phyloP scores from a whole-genome alignment of 2,888 invertebrate species.

The Teinopalpus imperialis region DNA sequence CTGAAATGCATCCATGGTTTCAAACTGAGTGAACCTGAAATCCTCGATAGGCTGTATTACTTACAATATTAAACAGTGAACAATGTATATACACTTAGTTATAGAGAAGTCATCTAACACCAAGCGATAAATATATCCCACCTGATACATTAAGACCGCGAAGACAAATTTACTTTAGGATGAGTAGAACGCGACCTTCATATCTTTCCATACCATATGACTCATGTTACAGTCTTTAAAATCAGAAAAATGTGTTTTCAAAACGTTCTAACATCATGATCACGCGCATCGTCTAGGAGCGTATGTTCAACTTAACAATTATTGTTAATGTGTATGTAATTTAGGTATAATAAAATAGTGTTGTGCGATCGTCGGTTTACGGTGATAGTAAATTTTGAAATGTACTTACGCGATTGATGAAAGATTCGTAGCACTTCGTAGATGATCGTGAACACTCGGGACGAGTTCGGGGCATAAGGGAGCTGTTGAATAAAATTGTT shows the following conservation, averaged over 20 bases:
- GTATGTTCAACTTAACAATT: constrained; percentile 11
- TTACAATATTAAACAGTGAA: not conserved
- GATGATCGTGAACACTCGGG: constrained; percentile 27
- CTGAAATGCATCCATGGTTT: constrained; percentile 19
- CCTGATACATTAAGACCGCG: constrained; percentile 59
- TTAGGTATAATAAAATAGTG: not conserved
- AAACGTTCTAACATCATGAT: constrained; percentile 36
- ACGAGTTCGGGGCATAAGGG: constrained; percentile 34
- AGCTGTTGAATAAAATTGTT: constrained; percentile 31
- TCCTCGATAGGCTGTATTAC: constrained; percentile 5
- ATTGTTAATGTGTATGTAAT: not conserved
- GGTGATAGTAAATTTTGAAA: constrained; percentile 23
- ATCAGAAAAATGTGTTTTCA: constrained; percentile 33
- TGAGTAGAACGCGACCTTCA: constrained; percentile 40
- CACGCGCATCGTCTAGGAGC: constrained; percentile 32
- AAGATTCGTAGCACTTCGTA: constrained; percentile 24
- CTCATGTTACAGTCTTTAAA: constrained; percentile 35
- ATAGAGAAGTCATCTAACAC: constrained; percentile 16
- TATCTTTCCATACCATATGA: constrained; percentile 37
- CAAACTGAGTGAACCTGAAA: constrained; percentile 16
- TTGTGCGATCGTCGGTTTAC: constrained; percentile 13
- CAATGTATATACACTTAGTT: constrained; percentile 2
- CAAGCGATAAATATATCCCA: constrained; percentile 54
- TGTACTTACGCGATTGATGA: constrained; percentile 28
- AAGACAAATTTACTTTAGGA: constrained; percentile 57